phyloP scores from a whole-genome alignment of 2,888 invertebrate genomes.

The Spisula solida region DNA sequence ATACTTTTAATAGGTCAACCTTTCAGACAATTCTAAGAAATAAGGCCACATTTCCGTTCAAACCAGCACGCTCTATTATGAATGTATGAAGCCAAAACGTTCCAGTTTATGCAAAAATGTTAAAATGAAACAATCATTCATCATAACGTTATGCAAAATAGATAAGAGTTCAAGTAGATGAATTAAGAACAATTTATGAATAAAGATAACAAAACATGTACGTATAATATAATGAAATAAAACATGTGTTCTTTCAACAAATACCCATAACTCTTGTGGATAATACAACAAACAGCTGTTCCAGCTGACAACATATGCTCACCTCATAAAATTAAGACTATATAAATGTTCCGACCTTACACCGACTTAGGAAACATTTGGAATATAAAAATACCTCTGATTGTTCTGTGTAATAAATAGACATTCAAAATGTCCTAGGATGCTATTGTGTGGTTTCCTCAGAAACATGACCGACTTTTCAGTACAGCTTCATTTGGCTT shows the following conservation, averaged over 20 bases:
- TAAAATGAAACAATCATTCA: neutral
- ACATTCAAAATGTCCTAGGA: too few relatives aligned
- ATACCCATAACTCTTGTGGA: neutral
- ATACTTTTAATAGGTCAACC: neutral
- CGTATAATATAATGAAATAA: neutral
- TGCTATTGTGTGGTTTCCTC: too few relatives aligned
- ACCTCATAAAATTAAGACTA: neutral
- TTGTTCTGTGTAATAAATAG: neutral
- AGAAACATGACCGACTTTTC: too few relatives aligned
- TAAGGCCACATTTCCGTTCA: neutral
- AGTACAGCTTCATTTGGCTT: too few relatives aligned
- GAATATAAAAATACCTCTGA: neutral
- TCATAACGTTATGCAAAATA: neutral
- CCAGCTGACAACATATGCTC: neutral
- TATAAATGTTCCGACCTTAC: neutral
- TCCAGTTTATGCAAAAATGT: neutral
- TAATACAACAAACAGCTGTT: neutral
- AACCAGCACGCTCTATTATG: neutral
- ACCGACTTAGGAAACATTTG: neutral
- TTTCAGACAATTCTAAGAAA: neutral
- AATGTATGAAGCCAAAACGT: neutral
- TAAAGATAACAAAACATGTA: neutral
- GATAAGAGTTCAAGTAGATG: neutral
- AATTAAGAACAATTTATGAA: neutral
- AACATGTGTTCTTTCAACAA: slow-evolving; percentile 16